Evolutionary conservation across 2,888 invertebrate species (phyloP), one percentile per base, ranked within the genome.

Genomic region (Coelinius sp.): DNA sequence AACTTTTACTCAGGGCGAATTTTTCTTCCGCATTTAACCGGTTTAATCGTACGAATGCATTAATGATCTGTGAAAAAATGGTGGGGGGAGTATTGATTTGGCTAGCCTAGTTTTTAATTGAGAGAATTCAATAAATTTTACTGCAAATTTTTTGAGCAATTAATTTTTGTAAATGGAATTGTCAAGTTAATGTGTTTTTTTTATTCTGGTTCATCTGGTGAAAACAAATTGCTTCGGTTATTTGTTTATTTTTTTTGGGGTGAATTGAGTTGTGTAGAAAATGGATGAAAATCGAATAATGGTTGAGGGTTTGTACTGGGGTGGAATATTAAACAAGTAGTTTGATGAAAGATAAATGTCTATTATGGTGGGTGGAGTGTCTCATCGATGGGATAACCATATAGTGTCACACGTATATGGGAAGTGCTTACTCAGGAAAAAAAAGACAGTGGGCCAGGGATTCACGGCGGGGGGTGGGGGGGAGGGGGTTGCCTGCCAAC

Each of bases 401-500:
- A n/a, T 41, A 53, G 53, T 25, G 53, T 53, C 53, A 53, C 53
- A 53, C 53, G 25, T 25, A 53, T 24, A 53, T 53, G 20, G 44
- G 52, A 70, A 64, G 70, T 70, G 70, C 70, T 70, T 70, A 70
- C 53, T 70, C 70, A 70, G 64, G 65, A 38, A 2, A 63, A 70
- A 64, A 63, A 63, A 63, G 10, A n/a, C 44, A 14, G 27, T 59
- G 38, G 64, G 7, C 17, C 25, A 27, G 24, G 24, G 53, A n/a
- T 53, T 14, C 14, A 65, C 35, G 56, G 17, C 14, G 41, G 64
- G 17, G 24, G 41, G 64, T 22, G 53, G 27, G 38, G 22, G 24
- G n/a, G 35, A 10, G 22, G 38, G 31, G 59, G 5, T 17, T 52
- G 20, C 10, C 7, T 53, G 70, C 64, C 64, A 70, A 69, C 53